A percentile compares a stretch with the other conserved stretches of the same genome.
Evolutionary conservation across 2,797 vertebrate genomes (phyloP).

Genomic region (Manis javanica): DNA sequence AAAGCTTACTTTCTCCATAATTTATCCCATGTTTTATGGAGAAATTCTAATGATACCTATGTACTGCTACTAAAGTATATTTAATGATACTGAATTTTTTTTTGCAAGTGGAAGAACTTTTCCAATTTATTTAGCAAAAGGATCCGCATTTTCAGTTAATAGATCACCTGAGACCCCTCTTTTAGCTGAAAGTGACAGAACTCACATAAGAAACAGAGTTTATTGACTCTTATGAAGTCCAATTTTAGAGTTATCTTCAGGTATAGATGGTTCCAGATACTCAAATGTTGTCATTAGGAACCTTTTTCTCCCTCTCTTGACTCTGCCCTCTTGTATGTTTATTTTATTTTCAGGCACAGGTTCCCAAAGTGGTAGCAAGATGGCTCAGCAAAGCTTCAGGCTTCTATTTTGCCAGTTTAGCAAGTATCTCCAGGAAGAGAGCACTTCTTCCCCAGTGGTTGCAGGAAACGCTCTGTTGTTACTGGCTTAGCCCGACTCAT

Average conservation of each 20-base stretch:
- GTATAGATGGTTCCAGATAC: not conserved
- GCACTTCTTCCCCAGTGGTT: not conserved
- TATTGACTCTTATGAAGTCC: not conserved
- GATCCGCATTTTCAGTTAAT: not conserved
- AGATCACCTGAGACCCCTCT: not conserved
- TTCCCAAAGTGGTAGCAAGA: not conserved
- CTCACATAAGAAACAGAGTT: not conserved
- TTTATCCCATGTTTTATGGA: not conserved
- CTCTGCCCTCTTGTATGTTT: not conserved
- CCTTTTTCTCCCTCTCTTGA: not conserved
- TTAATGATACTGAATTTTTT: not conserved
- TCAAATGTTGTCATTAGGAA: not conserved
- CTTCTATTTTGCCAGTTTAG: not conserved
- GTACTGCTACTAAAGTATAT: not conserved
- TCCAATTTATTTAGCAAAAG: not conserved
- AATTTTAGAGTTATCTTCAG: not conserved
- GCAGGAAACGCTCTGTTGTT: not conserved
- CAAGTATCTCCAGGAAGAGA: not conserved
- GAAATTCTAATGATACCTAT: not conserved
- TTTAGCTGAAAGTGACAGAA: not conserved
- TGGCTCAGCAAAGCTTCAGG: not conserved
- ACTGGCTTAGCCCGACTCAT: not conserved
- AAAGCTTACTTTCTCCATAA: not conserved
- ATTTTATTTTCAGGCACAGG: not conserved
- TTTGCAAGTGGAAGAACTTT: slow-evolving; percentile 5